Evolutionary conservation across 2,888 invertebrate species (phyloP).

Genomic region (Crocallis elinguaria): DNA sequence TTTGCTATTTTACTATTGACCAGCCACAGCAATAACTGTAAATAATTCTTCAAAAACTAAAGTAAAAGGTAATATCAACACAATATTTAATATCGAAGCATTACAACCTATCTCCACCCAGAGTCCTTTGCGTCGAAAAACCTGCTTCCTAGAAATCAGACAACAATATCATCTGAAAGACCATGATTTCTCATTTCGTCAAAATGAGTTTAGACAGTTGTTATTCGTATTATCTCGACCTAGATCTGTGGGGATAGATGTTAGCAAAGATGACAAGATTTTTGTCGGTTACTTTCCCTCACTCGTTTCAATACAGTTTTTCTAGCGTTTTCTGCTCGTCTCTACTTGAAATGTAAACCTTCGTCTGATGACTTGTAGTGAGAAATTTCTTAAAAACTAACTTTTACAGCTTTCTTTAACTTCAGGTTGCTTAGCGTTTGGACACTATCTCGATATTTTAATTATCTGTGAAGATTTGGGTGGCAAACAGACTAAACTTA

Average conservation of each 20-base stretch:
- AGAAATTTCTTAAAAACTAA: too few relatives aligned
- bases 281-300: conserved; percentile 27
- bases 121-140: too few relatives aligned
- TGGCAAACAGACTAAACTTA: too few relatives aligned
- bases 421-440: too few relatives aligned
- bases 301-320: conserved; percentile 28
- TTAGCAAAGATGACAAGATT: conserved; percentile 32
- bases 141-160: conserved; percentile 17
- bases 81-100: background rate
- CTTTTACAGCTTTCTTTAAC: too few relatives aligned
- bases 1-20: too few relatives aligned
- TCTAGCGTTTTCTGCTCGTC: conserved; percentile 10
- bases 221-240: conserved; percentile 40
- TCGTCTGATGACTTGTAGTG: too few relatives aligned
- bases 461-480: too few relatives aligned
- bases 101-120: too few relatives aligned
- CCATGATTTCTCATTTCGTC: conserved; percentile 38
- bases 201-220: conserved; percentile 40
- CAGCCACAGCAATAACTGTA: too few relatives aligned
- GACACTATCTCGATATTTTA: too few relatives aligned
- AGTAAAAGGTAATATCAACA: background rate
- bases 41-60: too few relatives aligned
- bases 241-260: conserved; percentile 34
- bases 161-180: conserved; percentile 28
- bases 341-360: background rate